A percentile compares a stretch with the other conserved stretches of the same genome.
Conservation (phyloP, 2,797 vertebrate species). For the Pogoniulus pusillus region DNA sequence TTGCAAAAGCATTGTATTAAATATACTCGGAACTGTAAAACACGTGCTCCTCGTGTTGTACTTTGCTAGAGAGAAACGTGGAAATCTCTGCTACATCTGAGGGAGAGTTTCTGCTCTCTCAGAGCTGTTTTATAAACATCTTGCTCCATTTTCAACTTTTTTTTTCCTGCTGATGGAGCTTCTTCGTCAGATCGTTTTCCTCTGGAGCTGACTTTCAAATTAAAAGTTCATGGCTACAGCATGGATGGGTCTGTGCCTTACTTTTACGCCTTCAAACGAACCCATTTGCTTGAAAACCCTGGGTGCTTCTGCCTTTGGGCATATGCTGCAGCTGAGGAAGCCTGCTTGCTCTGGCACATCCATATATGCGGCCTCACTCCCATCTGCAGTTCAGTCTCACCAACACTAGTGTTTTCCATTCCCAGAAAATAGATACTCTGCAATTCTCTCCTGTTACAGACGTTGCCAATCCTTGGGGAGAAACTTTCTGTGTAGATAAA, state of each 20-base stretch:
- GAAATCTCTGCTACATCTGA: constrained; percentile 39
- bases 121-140: constrained; percentile 10
- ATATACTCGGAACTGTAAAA: constrained; percentile 75
- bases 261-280: neutral
- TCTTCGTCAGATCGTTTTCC: constrained; percentile 4
- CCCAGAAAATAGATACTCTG: neutral
- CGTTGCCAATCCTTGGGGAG: neutral
- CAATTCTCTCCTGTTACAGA: neutral
- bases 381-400: neutral
- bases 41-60: constrained; percentile 22
- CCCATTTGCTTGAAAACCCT: neutral
- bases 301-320: neutral
- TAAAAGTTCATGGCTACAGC: neutral
- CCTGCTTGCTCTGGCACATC: neutral
- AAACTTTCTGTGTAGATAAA: neutral
- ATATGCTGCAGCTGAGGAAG: neutral
- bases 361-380: neutral
- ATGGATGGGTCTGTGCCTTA: neutral
- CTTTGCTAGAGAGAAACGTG: constrained; percentile 36
- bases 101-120: neutral
- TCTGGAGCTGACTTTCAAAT: constrained; percentile 1
- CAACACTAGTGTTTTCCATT: neutral
- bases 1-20: constrained; percentile 84
- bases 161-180: constrained; percentile 9
- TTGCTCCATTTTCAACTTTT: neutral